phyloP scores from a whole-genome alignment of 2,888 invertebrate genomes.

The Drosophila vallismaia region DNA sequence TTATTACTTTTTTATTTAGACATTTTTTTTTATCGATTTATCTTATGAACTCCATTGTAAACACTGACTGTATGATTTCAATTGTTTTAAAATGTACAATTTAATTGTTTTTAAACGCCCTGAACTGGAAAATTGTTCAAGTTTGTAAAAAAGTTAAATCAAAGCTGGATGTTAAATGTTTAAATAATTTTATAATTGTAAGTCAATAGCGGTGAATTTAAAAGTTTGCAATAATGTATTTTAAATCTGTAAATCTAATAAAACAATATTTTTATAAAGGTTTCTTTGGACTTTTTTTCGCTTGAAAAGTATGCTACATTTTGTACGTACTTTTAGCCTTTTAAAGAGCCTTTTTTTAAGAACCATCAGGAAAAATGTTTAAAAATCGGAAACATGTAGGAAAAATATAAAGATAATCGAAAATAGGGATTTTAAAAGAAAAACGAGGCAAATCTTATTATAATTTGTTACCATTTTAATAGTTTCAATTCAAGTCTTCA shows the following conservation, averaged over 20 bases:
- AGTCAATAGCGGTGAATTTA: background rate
- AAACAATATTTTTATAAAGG: background rate
- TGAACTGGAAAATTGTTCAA: conserved; percentile 1
- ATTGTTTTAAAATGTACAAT: conserved; percentile 30
- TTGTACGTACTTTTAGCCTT: too few species aligned
- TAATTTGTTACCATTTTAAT: too few species aligned
- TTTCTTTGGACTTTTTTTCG: background rate
- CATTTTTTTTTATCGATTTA: conserved; percentile 48
- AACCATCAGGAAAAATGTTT: too few species aligned
- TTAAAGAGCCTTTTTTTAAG: too few species aligned
- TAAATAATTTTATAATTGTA: background rate
- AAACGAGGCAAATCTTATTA: too few species aligned
- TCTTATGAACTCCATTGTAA: conserved; percentile 58
- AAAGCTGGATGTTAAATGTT: conserved; percentile 1
- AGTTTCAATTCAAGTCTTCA: too few species aligned
- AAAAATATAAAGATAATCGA: too few species aligned
- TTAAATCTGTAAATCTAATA: background rate
- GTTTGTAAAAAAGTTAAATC: background rate
- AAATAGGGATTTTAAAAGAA: too few species aligned
- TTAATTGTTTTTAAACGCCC: conserved; percentile 9
- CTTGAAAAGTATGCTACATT: too few species aligned
- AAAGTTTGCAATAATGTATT: too few species aligned
- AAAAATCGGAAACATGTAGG: too few species aligned
- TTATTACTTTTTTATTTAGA: conserved; percentile 35
- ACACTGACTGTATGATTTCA: conserved; percentile 24